Base-by-base conservation (phyloP, 2,113 vertebrate genomes). In the Ophthalmolycus amberensis region DNA sequence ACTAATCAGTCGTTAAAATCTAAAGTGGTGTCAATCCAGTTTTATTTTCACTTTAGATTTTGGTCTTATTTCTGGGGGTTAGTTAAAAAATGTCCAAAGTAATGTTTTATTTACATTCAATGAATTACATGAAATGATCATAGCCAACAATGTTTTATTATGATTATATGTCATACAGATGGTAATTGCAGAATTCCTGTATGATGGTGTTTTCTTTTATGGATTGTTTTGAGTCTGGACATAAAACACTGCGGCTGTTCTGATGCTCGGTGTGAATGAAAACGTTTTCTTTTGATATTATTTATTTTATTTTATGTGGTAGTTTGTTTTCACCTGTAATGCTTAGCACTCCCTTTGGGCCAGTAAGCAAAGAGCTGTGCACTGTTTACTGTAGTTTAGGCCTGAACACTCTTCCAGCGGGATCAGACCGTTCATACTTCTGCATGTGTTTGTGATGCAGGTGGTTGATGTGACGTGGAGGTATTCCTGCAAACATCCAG, bases 401-500 rank as follows among this genome's bases (percentile, higher is more conserved):
- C 52, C 52, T 9, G 8, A 9, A 10, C n/a, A n/a, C 20, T 54
- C 52, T 54, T n/a, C 52, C 10, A 3, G 44, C 11, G 11, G 4
- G 44, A 46, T 46, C 44, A 0, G 14, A 48, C 18, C 12, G 18
- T 50, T 60, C 5, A n/a, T 38, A 1, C 25, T 46, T 29, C 3
- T 1, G 14, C 32, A 1, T 60, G 27, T 58, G 14, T 59, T 16
- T 79, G 20, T 37, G 18, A 10, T 89, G 78, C 85, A 99, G 98
- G 96, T 99, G 83, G 96, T 99, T 71, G 98, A 99, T 89, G 97
- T 99, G 58, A 99, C 97, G 1, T 99, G 98, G 98, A 94, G 98
- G 86, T 99, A 99, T 83, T 99, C 98, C 85, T 97, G 96, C 92
- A 97, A 97, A 86, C 98, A 99, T 76, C 84, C 96, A 69, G 98